Evolutionary conservation across 2,113 vertebrate species (phyloP), one percentile per base, ranked within the genome.

Genomic region (Phyllostomus hastatus): DNA sequence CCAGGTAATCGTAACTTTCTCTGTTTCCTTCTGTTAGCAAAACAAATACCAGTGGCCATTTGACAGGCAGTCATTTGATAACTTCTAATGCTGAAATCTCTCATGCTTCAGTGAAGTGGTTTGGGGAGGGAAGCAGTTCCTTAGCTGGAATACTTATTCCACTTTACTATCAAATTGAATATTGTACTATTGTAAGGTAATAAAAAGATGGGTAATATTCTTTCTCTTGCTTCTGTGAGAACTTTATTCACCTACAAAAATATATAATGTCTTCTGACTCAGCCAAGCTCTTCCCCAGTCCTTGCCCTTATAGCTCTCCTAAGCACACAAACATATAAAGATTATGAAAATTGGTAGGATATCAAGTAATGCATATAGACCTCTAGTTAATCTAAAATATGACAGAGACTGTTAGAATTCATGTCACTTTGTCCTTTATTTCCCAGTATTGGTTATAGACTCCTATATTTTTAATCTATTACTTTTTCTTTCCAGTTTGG

Each of bases 401-500:
- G 78, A 83, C 10, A 93, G n/a, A 88, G 24, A 2, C 38, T 67
- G 12, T 85, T 88, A 75, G 57, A 91, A 88, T 88, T 93, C 64
- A 84, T 94, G 54, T 72, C 57, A 43, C 33, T 16, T 48, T 95
- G 28, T 94, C 9, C 24, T 94, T 93, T 91, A 86, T 96, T 83
- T 95, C n/a, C 54, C 69, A 33, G 48, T 76, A 75, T 52, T 91
- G 88, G 33, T 24, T 93, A 16, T 48, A 91, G 19, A 95, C 14
- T 1, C 43, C 41, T 90, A 22, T 61, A n/a, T 83, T 89, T 54
- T 76, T 79, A 86, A 90, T 91, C 52, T 95, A 59, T 64, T 33
- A 46, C 33, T 95, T 97, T 97, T 93, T 86, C 81, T 97, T 97
- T 85, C 95, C 80, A 98, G 98, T 98, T 96, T 87, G 95, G 95